These are phyloP conservation scores for Isichthys henryi DNA, from an alignment of 2,113 vertebrate genomes.

Conservation along the genomic window DNA sequence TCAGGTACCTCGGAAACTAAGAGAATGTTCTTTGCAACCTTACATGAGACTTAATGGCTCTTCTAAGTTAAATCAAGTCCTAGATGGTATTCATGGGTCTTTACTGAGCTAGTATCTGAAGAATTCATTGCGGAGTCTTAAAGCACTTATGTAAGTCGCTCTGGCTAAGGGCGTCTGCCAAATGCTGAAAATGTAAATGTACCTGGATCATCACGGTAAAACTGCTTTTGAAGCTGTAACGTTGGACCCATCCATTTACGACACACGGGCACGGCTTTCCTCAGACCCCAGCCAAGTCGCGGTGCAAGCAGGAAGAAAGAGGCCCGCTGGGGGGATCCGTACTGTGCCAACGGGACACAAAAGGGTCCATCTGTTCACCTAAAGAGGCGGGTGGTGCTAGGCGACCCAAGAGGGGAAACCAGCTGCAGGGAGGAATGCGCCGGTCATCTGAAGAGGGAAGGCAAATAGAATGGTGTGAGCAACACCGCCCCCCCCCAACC, in stretches of 20 bases:
- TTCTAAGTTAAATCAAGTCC: too few species aligned
- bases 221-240: background rate
- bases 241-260: background rate
- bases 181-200: too few species aligned
- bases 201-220: background rate
- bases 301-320: background rate
- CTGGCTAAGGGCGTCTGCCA: too few species aligned
- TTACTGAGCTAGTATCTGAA: too few species aligned
- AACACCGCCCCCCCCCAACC: background rate
- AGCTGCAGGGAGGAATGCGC: background rate
- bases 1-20: background rate
- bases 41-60: background rate
- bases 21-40: background rate
- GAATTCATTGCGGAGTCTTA: too few species aligned
- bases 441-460: background rate
- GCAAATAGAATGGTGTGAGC: background rate
- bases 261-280: background rate
- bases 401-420: background rate
- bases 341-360: background rate
- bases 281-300: background rate
- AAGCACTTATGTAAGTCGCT: too few species aligned
- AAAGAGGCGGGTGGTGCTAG: background rate
- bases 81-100: too few species aligned
- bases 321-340: background rate
- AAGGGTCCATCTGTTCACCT: conserved; percentile 8